Percentiles rank a stretch among this genome's conserved stretches.
Evolutionary conservation across 1,140 invertebrate genomes (phyloP).

Genomic region (Rhopalosiphum padi): DNA sequence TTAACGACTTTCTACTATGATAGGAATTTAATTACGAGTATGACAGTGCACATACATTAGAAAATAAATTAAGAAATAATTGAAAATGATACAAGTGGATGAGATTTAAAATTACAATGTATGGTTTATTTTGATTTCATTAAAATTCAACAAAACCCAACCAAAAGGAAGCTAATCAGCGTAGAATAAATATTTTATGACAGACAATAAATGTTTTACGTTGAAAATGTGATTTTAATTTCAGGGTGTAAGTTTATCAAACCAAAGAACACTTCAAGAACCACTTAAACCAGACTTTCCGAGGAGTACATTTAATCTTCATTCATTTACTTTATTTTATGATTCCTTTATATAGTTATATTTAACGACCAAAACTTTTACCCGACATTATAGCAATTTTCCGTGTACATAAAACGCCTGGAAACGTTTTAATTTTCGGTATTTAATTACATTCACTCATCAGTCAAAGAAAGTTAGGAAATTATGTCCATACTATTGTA

Average conservation of each 20-base stretch:
- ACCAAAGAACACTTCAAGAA: neutral
- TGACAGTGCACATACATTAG: neutral
- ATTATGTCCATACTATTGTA: neutral
- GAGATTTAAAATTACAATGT: neutral
- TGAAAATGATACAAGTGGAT: neutral
- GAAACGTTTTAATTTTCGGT: neutral
- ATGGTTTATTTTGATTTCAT: neutral
- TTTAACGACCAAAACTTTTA: slow-evolving; percentile 27
- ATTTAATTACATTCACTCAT: neutral
- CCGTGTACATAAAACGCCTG: neutral
- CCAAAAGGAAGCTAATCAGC: neutral
- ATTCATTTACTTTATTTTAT: slow-evolving; percentile 27
- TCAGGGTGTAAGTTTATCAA: neutral
- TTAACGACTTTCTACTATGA: neutral
- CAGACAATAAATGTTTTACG: slow-evolving; percentile 20
- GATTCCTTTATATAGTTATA: slow-evolving; percentile 2
- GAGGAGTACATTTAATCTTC: slow-evolving; percentile 18
- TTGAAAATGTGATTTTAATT: neutral
- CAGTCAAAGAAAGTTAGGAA: neutral
- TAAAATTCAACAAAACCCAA: neutral
- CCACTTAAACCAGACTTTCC: slow-evolving; percentile 4
- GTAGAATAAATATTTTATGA: slow-evolving; percentile 6
- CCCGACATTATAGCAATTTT: neutral
- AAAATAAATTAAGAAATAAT: neutral
- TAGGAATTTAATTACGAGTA: neutral